Percentiles rank a stretch among this genome's conserved stretches.
These are phyloP conservation scores for Seriola rivoliana DNA, from an alignment of 2,113 vertebrate genomes.

Conservation along the genomic window DNA sequence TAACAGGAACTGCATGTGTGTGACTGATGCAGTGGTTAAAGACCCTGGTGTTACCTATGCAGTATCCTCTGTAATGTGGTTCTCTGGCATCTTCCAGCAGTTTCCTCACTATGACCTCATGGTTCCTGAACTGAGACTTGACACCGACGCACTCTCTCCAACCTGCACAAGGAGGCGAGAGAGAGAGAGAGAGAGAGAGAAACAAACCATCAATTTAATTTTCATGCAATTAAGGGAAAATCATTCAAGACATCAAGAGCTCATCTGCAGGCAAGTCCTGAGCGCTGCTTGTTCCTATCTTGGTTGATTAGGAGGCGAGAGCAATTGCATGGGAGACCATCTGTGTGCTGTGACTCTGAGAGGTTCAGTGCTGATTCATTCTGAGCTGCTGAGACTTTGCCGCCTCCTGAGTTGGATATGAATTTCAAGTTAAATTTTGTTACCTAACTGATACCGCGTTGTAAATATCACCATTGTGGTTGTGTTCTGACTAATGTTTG, in stretches of 20 bases:
- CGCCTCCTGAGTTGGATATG: neutral
- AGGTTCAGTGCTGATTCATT: slow-evolving; percentile 32
- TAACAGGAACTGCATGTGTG: neutral
- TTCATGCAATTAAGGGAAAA: slow-evolving; percentile 35
- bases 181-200: slow-evolving; percentile 21
- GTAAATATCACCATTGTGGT: neutral
- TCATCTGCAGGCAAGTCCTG: slow-evolving; percentile 28
- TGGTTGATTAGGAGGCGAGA: slow-evolving; percentile 41
- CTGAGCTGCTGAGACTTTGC: neutral
- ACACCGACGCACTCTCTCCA: slow-evolving; percentile 82
- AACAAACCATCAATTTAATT: slow-evolving; percentile 9
- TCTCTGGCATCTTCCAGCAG: slow-evolving; percentile 81
- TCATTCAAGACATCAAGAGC: slow-evolving; percentile 44
- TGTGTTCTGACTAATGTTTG: neutral
- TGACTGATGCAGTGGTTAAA: neutral
- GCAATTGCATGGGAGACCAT: neutral
- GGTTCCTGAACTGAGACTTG: slow-evolving; percentile 75
- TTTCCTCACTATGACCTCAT: slow-evolving; percentile 72
- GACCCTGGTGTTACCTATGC: slow-evolving; percentile 70
- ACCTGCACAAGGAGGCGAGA: slow-evolving; percentile 65
- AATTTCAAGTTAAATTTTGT: neutral
- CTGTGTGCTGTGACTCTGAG: slow-evolving; percentile 9
- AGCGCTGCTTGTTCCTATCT: slow-evolving; percentile 6
- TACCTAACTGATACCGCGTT: neutral
- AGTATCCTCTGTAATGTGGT: slow-evolving; percentile 77